Percentiles rank a stretch among this genome's conserved stretches.
These are phyloP conservation scores for Enoplosus armatus DNA, from an alignment of 2,797 vertebrate species.

Conservation along the genomic window DNA sequence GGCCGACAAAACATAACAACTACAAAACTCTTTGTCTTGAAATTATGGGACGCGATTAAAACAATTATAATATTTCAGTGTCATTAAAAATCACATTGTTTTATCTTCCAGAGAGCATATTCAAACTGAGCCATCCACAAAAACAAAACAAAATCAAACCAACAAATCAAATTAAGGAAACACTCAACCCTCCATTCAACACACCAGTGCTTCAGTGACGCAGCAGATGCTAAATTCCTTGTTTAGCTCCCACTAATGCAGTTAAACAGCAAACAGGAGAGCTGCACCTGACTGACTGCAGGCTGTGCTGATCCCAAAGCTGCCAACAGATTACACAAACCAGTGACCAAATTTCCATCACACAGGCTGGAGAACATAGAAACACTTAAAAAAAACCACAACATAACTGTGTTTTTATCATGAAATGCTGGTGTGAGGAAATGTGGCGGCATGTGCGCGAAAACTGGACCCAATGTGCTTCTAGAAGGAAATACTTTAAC, in stretches of 20 bases:
- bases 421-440: constrained; percentile 50
- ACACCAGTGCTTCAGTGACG: constrained; percentile 3
- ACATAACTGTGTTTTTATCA: not conserved
- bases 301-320: constrained; percentile 38
- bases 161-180: not conserved
- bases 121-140: constrained; percentile 16
- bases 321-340: constrained; percentile 19
- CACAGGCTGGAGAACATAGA: not conserved
- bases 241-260: constrained; percentile 40
- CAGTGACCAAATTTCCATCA: constrained; percentile 11
- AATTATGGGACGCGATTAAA: not conserved
- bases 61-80: not conserved
- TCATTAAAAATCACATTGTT: not conserved
- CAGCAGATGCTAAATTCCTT: constrained; percentile 38
- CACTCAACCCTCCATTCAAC: not conserved
- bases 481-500: constrained; percentile 17
- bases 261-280: constrained; percentile 45
- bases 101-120: constrained; percentile 49
- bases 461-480: constrained; percentile 40
- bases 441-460: not conserved
- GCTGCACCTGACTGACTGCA: constrained; percentile 43
- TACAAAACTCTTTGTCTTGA: not conserved
- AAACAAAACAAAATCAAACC: not conserved
- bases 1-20: not conserved
- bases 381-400: not conserved